Percentiles rank a stretch among this genome's conserved stretches.
These are phyloP conservation scores for Eilema sororculum DNA, from an alignment of 2,888 invertebrate species.

Conservation along the genomic window DNA sequence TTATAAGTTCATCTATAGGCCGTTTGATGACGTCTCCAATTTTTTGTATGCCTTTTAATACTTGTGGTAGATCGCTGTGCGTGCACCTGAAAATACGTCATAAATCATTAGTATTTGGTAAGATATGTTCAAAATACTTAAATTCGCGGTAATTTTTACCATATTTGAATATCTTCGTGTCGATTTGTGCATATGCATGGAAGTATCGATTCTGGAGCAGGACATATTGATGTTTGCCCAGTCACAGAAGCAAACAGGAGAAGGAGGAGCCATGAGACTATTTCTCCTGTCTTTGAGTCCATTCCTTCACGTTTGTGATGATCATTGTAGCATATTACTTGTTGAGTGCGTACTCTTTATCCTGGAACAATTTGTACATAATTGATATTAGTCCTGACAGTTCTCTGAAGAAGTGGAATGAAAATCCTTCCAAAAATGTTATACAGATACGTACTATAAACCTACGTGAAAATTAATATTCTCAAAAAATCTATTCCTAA, in stretches of 20 bases:
- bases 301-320: conserved; percentile 73
- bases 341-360: conserved; percentile 24
- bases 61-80: conserved; percentile 94
- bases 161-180: conserved; percentile 94
- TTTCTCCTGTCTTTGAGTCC: conserved; percentile 71
- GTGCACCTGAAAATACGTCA: conserved; percentile 91
- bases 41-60: conserved; percentile 91
- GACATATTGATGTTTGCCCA: conserved; percentile 86
- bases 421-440: too few species aligned
- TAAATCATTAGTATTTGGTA: not conserved
- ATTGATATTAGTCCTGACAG: not conserved
- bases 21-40: conserved; percentile 89
- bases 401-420: not conserved
- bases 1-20: conserved; percentile 94
- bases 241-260: conserved; percentile 54
- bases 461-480: too few species aligned
- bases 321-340: conserved; percentile 78
- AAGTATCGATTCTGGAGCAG: conserved; percentile 91
- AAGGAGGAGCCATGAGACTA: conserved; percentile 70
- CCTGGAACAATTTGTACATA: conserved; percentile 40
- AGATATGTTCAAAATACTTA: not conserved
- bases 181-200: conserved; percentile 94
- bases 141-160: conserved; percentile 84
- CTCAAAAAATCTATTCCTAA: too few species aligned
- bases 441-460: too few species aligned